Evolutionary conservation across 2,113 vertebrate species (phyloP).

Genomic region (Alouatta palliata): DNA sequence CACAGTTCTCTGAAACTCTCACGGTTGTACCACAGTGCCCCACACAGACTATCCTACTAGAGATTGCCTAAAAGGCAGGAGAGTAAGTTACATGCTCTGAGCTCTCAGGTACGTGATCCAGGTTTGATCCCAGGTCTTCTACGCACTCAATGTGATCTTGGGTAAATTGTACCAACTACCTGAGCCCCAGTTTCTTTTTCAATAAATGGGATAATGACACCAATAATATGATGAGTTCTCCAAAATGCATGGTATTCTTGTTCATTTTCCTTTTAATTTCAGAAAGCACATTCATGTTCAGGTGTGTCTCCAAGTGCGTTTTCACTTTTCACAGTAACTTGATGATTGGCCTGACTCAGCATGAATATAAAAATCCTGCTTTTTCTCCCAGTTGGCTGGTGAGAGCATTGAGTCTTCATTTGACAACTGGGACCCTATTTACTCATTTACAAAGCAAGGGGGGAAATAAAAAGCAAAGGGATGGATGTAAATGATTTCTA

Average conservation of each 20-base stretch:
- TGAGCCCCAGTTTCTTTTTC: not conserved
- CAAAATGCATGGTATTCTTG: accelerated
- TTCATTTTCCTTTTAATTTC: not conserved
- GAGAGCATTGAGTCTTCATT: not conserved
- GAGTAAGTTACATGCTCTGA: not conserved
- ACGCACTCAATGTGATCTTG: not conserved
- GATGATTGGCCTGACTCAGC: not conserved
- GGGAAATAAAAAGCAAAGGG: too few species aligned
- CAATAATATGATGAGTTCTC: not conserved
- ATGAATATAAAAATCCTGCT: not conserved
- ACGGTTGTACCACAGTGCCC: not conserved
- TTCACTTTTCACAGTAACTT: not conserved
- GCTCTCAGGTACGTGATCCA: not conserved
- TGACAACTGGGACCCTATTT: not conserved
- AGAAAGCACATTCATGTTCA: not conserved
- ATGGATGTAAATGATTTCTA: not conserved
- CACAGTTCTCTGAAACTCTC: not conserved
- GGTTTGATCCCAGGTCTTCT: not conserved
- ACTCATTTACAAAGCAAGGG: not conserved
- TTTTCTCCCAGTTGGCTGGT: not conserved
- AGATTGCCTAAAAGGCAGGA: not conserved
- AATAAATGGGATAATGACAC: not conserved
- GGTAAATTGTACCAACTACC: not conserved
- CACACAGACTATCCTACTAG: not conserved
- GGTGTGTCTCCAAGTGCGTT: not conserved